Base-by-base conservation (phyloP, 2,888 invertebrate genomes). In the Dendrolimus houi region DNA sequence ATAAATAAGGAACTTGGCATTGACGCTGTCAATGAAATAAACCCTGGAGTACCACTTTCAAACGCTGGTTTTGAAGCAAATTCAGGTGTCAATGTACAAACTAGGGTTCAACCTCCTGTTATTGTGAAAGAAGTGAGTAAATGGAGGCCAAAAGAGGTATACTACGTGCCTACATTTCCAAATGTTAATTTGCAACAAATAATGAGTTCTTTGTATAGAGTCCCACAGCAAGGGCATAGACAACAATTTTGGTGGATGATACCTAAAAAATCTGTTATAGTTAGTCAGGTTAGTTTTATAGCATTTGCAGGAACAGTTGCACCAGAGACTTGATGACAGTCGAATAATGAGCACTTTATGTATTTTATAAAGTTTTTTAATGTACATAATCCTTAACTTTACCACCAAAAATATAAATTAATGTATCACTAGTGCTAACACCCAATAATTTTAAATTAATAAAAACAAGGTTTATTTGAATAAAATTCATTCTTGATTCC, bases 51-150 rank as follows among this genome's bases (percentile, higher is more conserved):
- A 29, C 29, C 3, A 29, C 29, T 29, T 29, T 29, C 29, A 29
- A 29, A 29, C 52, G 63, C 68, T 41, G 64, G 57, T 56, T 56
- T 59, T 47, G 65, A 58, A 56, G 58, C 66, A 47, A 68, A 72
- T 52, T 65, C 66, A 9, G 68, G 69, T 54, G 60, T 75, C 40
- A 69, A 71, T 57, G 60, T 75, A 10, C 64, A 74, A 52, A 64
- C 75, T 56, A 68, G 74, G 52, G 64, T 62, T 41, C 64, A 71
- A 62, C 77, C 77, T 14, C 60, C 76, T 41, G 74, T 71, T 29
- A 55, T 81, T 58, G 74, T 81, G 1, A 82, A 86, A 76, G 86
- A 89, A 81, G 87, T 89, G 81, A 87, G 87, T 87, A 79, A 68
- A 56, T 63, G 67, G 69, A 59, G 57, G 62, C 55, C 59, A 40